Evolutionary conservation across 2,797 vertebrate species (phyloP), one percentile per base, ranked within the genome.

Genomic region (Neosalanx taihuensis): DNA sequence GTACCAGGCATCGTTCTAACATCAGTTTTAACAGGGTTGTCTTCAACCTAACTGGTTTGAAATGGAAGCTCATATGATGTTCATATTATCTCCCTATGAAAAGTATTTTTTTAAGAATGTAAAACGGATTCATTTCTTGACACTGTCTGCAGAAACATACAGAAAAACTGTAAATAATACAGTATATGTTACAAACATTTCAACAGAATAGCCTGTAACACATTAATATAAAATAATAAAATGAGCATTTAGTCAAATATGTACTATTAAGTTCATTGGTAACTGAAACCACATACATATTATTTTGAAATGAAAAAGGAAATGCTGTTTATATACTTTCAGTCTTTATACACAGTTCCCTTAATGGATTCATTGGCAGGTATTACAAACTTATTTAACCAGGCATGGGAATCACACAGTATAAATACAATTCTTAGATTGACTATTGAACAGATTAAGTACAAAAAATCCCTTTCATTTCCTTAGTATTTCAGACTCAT

Each of bases 141-240:
- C 78, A 69, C 78, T 83, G 70, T 84, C 69, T 70, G 59, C 70
- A 57, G 73, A 75, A 79, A 80, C 41, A 80, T 58, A 68, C 17
- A 30, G 23, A 77, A 57, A 76, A 51, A 80, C 65, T 4, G 77
- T 68, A 58, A 83, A 81, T 41, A 49, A 41, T 51, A 62, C 41
- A 53, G 56, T 73, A 79, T 83, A 81, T 85, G 80, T 78, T 82
- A 86, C 74, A 79, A 80, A 69, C 17, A 37, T 71, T 79, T 51
- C 18, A 63, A 66, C 4, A 69, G 26, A 76, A 78, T 67, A 68
- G 74, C 53, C 67, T 77, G 67, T 51, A 29, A 67, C 41, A 67
- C 46, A 67, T 67, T 67, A 67, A 67, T 67, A 67, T 67, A 26
- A 67, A 65, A 63, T 70, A 58, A 78, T 76, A 75, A 72, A 75